phyloP scores from a whole-genome alignment of 2,113 vertebrate genomes.

The Copsychus sechellarum region DNA sequence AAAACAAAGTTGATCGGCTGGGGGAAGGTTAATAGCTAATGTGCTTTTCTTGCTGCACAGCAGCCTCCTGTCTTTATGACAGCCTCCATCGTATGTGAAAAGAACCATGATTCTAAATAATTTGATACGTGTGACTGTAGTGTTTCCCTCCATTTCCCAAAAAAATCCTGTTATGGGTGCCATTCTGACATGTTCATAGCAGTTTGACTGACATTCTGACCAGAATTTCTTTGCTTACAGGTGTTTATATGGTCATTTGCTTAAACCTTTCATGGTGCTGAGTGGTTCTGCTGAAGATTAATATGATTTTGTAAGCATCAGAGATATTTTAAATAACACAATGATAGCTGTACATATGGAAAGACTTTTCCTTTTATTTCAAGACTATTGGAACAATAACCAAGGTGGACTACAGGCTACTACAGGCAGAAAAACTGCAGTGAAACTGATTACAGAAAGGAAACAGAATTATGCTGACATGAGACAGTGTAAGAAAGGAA shows the following conservation, averaged over 20 bases:
- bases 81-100: conserved; percentile 82
- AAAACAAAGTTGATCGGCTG: conserved; percentile 99
- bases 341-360: not conserved
- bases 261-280: not conserved
- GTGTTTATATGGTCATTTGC: not conserved
- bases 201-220: not conserved
- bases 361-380: not conserved
- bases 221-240: conserved; percentile 4
- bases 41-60: conserved; percentile 82
- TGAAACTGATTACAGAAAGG: not conserved
- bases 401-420: not conserved
- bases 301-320: not conserved
- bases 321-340: not conserved
- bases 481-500: not conserved
- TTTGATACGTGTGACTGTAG: conserved; percentile 58
- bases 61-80: conserved; percentile 84
- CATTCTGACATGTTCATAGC: conserved; percentile 13
- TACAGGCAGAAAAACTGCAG: not conserved
- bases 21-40: conserved; percentile 96
- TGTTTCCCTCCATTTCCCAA: conserved; percentile 50
- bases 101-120: conserved; percentile 80
- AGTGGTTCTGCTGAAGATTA: not conserved
- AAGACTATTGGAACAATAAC: not conserved
- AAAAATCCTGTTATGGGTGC: conserved; percentile 52
- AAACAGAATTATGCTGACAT: not conserved